These are phyloP conservation scores for Perca schrenkii DNA, from an alignment of 2,113 vertebrate species.

Conservation along the genomic window DNA sequence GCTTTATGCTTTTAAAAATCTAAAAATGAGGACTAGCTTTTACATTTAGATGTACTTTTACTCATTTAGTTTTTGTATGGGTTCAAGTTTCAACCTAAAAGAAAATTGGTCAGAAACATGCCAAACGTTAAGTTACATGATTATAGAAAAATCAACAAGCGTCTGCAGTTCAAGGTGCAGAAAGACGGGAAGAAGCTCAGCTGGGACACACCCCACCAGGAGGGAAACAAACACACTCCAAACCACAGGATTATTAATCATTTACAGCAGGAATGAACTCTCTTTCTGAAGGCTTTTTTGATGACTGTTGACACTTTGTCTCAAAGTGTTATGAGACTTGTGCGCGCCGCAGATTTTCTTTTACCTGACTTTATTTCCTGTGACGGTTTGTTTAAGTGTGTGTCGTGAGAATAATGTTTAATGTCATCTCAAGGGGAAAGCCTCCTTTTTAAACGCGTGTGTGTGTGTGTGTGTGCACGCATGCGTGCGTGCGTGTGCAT, in stretches of 20 bases:
- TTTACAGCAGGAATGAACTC: not conserved
- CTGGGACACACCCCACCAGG: not conserved
- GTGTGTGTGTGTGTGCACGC: slow-evolving; percentile 22
- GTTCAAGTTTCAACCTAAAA: not conserved
- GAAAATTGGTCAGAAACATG: not conserved
- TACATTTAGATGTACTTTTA: not conserved
- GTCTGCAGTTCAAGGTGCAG: not conserved
- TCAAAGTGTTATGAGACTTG: not conserved
- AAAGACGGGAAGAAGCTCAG: not conserved
- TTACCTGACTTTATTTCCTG: slow-evolving; percentile 38
- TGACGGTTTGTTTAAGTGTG: slow-evolving; percentile 49
- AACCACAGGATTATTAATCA: not conserved
- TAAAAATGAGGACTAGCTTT: not conserved
- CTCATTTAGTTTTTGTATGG: not conserved
- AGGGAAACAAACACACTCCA: too few relatives aligned
- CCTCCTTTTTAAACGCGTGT: slow-evolving; percentile 16
- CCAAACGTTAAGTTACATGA: not conserved
- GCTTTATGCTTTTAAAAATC: too few relatives aligned
- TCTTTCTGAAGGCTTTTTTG: not conserved
- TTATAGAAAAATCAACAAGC: not conserved
- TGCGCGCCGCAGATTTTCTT: not conserved
- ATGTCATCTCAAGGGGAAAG: slow-evolving; percentile 64
- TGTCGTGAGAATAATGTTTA: slow-evolving; percentile 44
- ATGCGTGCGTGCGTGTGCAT: not conserved
- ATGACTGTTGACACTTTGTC: slow-evolving; percentile 13